Evolutionary conservation across 2,888 invertebrate genomes (phyloP).

Genomic region (Plagodis dolabraria): DNA sequence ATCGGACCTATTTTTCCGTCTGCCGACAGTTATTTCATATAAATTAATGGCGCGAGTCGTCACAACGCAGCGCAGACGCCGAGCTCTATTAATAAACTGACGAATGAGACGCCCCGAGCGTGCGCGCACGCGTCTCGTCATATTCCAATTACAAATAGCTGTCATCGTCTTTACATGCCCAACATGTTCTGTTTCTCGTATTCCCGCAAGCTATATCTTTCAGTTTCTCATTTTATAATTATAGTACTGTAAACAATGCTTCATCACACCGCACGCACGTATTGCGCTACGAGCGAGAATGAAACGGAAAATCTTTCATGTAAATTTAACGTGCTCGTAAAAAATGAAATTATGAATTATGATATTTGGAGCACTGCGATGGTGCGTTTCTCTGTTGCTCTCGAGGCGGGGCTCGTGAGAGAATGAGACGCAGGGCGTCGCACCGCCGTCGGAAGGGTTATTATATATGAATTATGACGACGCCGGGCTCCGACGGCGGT

Average conservation of each 20-base stretch:
- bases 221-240: slow-evolving; percentile 48
- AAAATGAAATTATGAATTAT: slow-evolving; percentile 83
- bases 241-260: slow-evolving; percentile 40
- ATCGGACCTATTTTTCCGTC: slow-evolving; percentile 83
- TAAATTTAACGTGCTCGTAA: slow-evolving; percentile 59
- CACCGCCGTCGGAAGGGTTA: slow-evolving; percentile 80
- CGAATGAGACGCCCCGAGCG: slow-evolving; percentile 83
- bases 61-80: slow-evolving; percentile 83
- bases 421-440: slow-evolving; percentile 76
- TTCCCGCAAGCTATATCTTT: slow-evolving; percentile 55
- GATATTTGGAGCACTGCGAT: slow-evolving; percentile 65
- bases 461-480: slow-evolving; percentile 85
- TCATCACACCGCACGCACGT: slow-evolving; percentile 35
- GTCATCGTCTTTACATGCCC: slow-evolving; percentile 75
- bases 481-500: slow-evolving; percentile 80
- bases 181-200: slow-evolving; percentile 58
- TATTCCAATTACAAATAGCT: slow-evolving; percentile 85
- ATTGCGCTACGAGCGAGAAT: slow-evolving; percentile 46
- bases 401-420: slow-evolving; percentile 45
- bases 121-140: slow-evolving; percentile 82
- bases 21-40: slow-evolving; percentile 85
- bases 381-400: slow-evolving; percentile 70
- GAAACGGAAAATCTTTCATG: slow-evolving; percentile 62
- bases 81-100: slow-evolving; percentile 83
- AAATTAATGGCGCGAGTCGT: slow-evolving; percentile 85